These are phyloP conservation scores for Stramonita haemastoma DNA, from an alignment of 2,888 invertebrate species.

Conservation along the genomic window DNA sequence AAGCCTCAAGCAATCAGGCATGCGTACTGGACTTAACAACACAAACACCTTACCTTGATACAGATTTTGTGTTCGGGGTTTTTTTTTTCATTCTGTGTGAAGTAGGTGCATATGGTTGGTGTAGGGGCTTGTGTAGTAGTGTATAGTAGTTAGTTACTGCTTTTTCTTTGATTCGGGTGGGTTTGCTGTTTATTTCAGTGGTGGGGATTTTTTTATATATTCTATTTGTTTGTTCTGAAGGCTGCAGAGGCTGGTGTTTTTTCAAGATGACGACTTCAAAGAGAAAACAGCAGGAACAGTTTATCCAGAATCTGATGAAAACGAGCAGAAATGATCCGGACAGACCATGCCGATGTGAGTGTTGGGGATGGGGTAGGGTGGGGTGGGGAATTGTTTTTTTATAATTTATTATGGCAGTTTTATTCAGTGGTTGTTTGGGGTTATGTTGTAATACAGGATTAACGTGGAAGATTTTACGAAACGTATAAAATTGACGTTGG, in stretches of 20 bases:
- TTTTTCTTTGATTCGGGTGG: too few species aligned
- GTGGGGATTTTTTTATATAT: background rate
- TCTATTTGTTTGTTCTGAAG: background rate
- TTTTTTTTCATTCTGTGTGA: background rate
- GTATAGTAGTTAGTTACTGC: too few species aligned
- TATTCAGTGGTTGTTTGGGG: too few species aligned
- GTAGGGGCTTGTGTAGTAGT: too few species aligned
- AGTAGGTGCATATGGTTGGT: too few species aligned
- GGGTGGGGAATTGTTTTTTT: too few species aligned
- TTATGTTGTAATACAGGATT: too few species aligned
- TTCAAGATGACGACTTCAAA: conserved; percentile 39
- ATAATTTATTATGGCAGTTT: too few species aligned
- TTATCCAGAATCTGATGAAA: conserved; percentile 49
- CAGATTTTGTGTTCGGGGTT: background rate
- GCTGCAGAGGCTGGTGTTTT: background rate
- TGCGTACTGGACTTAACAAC: conserved; percentile 30
- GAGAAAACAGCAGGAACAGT: conserved; percentile 47
- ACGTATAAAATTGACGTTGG: too few species aligned
- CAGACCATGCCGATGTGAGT: conserved; percentile 50
- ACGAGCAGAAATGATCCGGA: conserved; percentile 45
- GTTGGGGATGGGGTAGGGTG: too few species aligned
- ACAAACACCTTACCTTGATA: background rate
- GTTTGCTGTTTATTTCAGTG: background rate
- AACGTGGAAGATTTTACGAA: too few species aligned
- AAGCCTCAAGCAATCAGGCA: background rate